These are phyloP conservation scores for Dione juno DNA, from an alignment of 2,888 invertebrate species.

Conservation along the genomic window DNA sequence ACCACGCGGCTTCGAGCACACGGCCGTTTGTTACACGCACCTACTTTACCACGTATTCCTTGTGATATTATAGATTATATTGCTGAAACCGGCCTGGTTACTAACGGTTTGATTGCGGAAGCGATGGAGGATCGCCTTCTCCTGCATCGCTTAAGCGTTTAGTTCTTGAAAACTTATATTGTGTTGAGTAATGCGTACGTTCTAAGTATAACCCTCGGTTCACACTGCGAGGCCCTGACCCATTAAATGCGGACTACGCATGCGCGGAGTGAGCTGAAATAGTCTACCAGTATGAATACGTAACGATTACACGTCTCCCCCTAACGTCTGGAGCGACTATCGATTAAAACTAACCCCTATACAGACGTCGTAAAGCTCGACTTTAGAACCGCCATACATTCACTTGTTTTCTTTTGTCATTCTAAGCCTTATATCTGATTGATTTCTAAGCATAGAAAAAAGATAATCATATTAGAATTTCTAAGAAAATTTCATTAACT, in stretches of 20 bases:
- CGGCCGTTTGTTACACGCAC: conserved; percentile 32
- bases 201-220: conserved; percentile 71
- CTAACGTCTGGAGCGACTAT: conserved; percentile 65
- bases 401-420: conserved; percentile 34
- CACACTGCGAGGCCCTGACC: conserved; percentile 79
- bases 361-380: conserved; percentile 44
- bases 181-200: conserved; percentile 59
- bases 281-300: conserved; percentile 71
- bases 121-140: conserved; percentile 16
- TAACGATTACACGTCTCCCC: conserved; percentile 75
- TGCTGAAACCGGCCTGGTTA: conserved; percentile 34
- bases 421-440: conserved; percentile 49
- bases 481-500: conserved; percentile 10
- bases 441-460: conserved; percentile 56
- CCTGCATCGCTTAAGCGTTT: conserved; percentile 41
- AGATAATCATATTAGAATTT: conserved; percentile 29
- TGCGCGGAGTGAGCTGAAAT: conserved; percentile 70
- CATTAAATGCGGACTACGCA: conserved; percentile 71
- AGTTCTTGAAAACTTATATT: conserved; percentile 43
- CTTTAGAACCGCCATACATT: conserved; percentile 41
- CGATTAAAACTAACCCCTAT: conserved; percentile 59
- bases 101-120: conserved; percentile 29
- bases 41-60: conserved; percentile 32
- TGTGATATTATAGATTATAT: conserved; percentile 34
- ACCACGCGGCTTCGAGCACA: conserved; percentile 36